phyloP scores from a whole-genome alignment of 2,888 invertebrate genomes.

The Neocrepidodera transversa region DNA sequence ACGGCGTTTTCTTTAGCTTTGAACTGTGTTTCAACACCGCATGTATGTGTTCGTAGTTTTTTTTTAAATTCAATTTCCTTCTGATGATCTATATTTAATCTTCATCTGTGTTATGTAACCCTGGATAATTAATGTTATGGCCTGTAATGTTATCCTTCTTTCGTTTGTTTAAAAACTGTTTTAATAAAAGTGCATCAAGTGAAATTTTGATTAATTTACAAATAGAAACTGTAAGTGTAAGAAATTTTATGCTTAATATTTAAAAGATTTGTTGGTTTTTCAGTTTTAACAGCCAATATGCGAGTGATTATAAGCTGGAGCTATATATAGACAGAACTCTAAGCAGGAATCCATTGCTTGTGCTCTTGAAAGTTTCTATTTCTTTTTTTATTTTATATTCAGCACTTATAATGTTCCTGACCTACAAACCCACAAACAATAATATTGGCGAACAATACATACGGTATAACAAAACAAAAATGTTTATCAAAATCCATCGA shows the following conservation, averaged over 20 bases:
- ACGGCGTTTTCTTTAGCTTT: constrained; percentile 33
- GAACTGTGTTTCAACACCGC: constrained; percentile 40
- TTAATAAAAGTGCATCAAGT: constrained; percentile 21
- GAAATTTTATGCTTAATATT: constrained; percentile 24
- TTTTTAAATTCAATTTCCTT: constrained; percentile 25
- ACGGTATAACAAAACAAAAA: constrained; percentile 1
- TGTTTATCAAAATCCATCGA: too few species aligned
- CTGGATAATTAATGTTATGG: constrained; percentile 11
- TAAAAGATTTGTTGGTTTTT: constrained; percentile 24
- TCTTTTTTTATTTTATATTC: constrained; percentile 20
- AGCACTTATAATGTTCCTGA: constrained; percentile 13
- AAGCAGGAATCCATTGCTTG: constrained; percentile 39
- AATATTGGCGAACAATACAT: too few species aligned
- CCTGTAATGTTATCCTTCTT: neutral
- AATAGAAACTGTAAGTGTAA: constrained; percentile 33
- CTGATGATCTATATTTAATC: constrained; percentile 17
- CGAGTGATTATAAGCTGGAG: constrained; percentile 44
- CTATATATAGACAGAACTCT: constrained; percentile 49
- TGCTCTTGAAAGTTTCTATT: constrained; percentile 38
- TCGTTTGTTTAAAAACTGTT: constrained; percentile 10
- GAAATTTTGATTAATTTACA: constrained; percentile 17
- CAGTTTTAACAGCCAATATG: constrained; percentile 29
- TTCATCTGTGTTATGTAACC: constrained; percentile 32
- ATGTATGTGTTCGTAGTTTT: constrained; percentile 43
- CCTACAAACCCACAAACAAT: constrained; percentile 24